Percentiles rank a stretch among this genome's conserved stretches.
phyloP scores from a whole-genome alignment of 2,113 vertebrate genomes.

The Microcebus jonahi region DNA sequence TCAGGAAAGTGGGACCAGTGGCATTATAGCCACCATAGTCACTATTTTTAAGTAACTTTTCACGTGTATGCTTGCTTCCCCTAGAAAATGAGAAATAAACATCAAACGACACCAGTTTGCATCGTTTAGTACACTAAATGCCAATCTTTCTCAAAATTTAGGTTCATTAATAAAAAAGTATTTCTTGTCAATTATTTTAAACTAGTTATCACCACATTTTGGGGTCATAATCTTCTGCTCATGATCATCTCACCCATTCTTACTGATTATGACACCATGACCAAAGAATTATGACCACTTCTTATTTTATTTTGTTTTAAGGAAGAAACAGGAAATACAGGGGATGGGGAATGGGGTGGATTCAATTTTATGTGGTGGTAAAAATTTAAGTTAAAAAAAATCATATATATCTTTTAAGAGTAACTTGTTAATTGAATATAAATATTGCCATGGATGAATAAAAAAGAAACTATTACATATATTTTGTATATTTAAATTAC shows the following conservation, averaged over 20 bases:
- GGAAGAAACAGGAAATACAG: slow-evolving; percentile 69
- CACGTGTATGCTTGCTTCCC: slow-evolving; percentile 51
- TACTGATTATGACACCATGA: slow-evolving; percentile 83
- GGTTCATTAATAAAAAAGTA: slow-evolving; percentile 25
- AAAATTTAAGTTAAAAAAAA: slow-evolving; percentile 80
- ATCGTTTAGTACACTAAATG: slow-evolving; percentile 65
- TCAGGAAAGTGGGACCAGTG: slow-evolving; percentile 14
- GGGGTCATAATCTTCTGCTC: slow-evolving; percentile 73
- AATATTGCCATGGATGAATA: slow-evolving; percentile 79
- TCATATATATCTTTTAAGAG: slow-evolving; percentile 85
- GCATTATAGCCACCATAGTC: neutral
- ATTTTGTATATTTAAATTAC: slow-evolving; percentile 90
- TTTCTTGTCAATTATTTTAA: slow-evolving; percentile 58
- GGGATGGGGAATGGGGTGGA: slow-evolving; percentile 79
- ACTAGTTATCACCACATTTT: slow-evolving; percentile 67
- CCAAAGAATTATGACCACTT: slow-evolving; percentile 87
- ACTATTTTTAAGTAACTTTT: slow-evolving; percentile 31
- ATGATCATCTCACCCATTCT: slow-evolving; percentile 73
- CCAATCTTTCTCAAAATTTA: slow-evolving; percentile 70
- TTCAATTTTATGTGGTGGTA: slow-evolving; percentile 82
- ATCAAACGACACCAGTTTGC: slow-evolving; percentile 75
- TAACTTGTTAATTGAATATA: slow-evolving; percentile 80
- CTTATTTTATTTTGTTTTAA: slow-evolving; percentile 74
- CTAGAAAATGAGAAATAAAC: slow-evolving; percentile 62
- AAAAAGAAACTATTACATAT: slow-evolving; percentile 84